Percentiles rank a stretch among this genome's conserved stretches.
phyloP scores from a whole-genome alignment of 2,797 vertebrate genomes.

The Ctenopoma kingsleyae region DNA sequence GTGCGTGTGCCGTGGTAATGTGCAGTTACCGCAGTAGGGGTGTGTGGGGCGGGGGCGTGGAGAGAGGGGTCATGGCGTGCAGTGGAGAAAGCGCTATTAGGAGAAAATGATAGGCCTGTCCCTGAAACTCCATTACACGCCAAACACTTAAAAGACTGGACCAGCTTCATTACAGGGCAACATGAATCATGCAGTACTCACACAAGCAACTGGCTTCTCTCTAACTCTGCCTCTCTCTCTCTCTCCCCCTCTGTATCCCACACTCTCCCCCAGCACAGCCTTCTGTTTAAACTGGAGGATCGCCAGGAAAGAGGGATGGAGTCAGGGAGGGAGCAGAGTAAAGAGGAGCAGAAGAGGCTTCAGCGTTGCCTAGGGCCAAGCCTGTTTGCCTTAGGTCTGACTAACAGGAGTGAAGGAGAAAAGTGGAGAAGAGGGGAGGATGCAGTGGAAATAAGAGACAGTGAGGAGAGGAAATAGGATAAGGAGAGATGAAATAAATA shows the following conservation, averaged over 20 bases:
- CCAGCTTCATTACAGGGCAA: conserved; percentile 84
- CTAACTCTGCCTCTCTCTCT: conserved; percentile 4
- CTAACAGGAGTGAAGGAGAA: conserved; percentile 38
- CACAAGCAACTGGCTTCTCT: conserved; percentile 60
- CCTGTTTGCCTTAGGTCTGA: conserved; percentile 65
- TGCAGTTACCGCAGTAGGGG: conserved; percentile 76
- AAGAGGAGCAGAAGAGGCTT: conserved; percentile 58
- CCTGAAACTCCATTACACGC: conserved; percentile 91
- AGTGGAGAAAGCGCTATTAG: conserved; percentile 88
- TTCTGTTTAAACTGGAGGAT: conserved; percentile 83
- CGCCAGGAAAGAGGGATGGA: conserved; percentile 65
- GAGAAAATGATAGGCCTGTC: conserved; percentile 92
- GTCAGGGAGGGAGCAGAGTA: conserved; percentile 35
- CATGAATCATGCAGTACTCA: conserved; percentile 87
- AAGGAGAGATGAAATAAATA: background rate
- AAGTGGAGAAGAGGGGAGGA: conserved; percentile 1
- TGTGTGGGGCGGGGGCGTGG: conserved; percentile 58
- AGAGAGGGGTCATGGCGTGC: conserved; percentile 80
- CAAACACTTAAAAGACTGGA: conserved; percentile 86
- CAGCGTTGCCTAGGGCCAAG: conserved; percentile 57
- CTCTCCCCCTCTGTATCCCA: conserved; percentile 34
- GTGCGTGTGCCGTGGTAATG: conserved; percentile 55
- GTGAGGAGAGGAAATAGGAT: background rate
- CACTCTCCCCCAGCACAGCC: conserved; percentile 67
- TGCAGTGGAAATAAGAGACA: background rate